Conservation (phyloP, 2,888 invertebrate species). For the Lymantria dispar region DNA sequence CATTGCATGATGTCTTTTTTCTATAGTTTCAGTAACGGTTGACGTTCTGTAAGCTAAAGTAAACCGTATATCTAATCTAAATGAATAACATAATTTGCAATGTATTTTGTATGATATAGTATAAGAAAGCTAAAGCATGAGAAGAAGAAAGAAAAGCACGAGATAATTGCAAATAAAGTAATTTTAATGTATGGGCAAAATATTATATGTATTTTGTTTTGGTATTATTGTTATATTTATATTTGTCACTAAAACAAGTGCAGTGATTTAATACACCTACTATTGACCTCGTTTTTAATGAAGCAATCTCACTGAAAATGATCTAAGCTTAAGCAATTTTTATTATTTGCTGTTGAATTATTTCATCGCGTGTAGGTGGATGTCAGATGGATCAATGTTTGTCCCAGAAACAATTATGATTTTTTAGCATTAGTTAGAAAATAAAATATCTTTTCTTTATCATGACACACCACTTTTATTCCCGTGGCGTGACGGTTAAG, state of each 20-base stretch:
- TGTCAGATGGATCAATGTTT: too few relatives aligned
- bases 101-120: background rate
- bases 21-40: slow-evolving; percentile 11
- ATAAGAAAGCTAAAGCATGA: too few relatives aligned
- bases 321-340: background rate
- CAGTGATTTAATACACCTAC: slow-evolving; percentile 32
- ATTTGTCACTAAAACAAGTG: slow-evolving; percentile 15
- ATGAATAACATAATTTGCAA: slow-evolving; percentile 41
- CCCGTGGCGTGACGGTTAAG: too few relatives aligned
- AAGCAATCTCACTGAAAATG: background rate
- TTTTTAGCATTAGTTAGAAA: too few relatives aligned
- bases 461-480: too few relatives aligned
- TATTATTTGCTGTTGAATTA: too few relatives aligned
- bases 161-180: slow-evolving; percentile 3
- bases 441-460: too few relatives aligned
- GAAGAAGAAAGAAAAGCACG: too few relatives aligned
- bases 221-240: too few relatives aligned
- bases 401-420: too few relatives aligned
- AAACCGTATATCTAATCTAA: slow-evolving; percentile 44
- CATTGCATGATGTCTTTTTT: slow-evolving; percentile 10
- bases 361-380: too few relatives aligned
- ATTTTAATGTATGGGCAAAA: slow-evolving; percentile 5
- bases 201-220: background rate
- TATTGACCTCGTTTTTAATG: background rate
- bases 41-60: slow-evolving; percentile 40